Conservation (phyloP, 2,888 invertebrate genomes). For the Folsomia candida region DNA sequence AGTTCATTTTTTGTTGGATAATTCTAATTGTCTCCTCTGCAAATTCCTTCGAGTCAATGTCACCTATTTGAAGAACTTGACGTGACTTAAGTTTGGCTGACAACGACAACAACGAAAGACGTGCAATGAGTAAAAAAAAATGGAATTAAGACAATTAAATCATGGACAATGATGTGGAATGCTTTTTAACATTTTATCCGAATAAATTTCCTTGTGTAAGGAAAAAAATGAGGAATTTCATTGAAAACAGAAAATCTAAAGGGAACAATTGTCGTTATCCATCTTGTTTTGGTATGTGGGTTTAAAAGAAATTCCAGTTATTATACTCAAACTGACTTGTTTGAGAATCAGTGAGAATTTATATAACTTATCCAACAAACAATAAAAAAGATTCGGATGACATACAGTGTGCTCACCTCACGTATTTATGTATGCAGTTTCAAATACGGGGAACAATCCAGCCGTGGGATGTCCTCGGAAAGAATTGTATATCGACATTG, state of each 20-base stretch:
- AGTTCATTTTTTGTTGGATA: background rate
- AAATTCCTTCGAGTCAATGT: slow-evolving; percentile 6
- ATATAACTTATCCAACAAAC: too few species aligned
- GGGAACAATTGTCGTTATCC: background rate
- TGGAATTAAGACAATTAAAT: slow-evolving; percentile 1
- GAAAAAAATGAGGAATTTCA: background rate
- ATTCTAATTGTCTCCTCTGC: slow-evolving; percentile 1
- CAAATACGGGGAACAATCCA: background rate
- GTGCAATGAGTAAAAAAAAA: background rate
- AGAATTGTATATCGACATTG: background rate
- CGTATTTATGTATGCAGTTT: too few species aligned
- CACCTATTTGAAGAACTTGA: background rate
- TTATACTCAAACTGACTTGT: background rate
- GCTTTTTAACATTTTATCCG: slow-evolving; percentile 1
- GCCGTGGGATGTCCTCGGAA: background rate
- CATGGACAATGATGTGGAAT: background rate
- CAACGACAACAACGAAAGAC: background rate
- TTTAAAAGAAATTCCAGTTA: background rate
- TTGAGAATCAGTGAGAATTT: background rate
- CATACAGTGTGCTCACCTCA: too few species aligned
- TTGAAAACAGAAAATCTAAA: background rate
- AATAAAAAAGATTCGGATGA: background rate
- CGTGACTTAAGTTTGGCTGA: background rate
- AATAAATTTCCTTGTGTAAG: slow-evolving; percentile 1
- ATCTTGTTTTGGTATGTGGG: background rate